Conservation (phyloP, 2,888 invertebrate genomes). For the Cerceris ruficornis region DNA sequence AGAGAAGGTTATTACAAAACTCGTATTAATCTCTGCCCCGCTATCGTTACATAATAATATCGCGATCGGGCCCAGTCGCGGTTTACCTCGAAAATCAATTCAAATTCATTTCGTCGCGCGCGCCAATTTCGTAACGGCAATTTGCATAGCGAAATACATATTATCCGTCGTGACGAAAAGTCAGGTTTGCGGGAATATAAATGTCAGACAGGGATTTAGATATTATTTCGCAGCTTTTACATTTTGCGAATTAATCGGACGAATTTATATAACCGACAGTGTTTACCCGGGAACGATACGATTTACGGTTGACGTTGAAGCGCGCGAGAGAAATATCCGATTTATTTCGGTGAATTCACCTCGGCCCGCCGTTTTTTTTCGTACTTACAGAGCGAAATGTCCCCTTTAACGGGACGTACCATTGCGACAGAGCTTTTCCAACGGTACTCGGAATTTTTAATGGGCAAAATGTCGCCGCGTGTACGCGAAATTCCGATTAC, state of each 20-base stretch:
- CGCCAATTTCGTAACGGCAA: background rate
- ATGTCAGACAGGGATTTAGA: too few species aligned
- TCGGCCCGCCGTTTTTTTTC: too few species aligned
- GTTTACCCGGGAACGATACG: too few species aligned
- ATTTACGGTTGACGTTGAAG: too few species aligned
- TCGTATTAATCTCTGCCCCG: constrained; percentile 30
- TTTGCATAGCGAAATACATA: background rate
- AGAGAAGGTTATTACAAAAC: constrained; percentile 42
- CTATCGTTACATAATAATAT: constrained; percentile 42
- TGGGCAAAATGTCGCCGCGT: background rate
- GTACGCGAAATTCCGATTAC: constrained; percentile 26
- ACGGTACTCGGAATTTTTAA: constrained; percentile 15
- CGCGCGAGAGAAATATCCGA: too few species aligned
- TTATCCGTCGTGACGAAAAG: background rate
- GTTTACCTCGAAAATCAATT: constrained; percentile 1
- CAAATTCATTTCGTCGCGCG: constrained; percentile 27
- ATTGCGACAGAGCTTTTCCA: constrained; percentile 2
- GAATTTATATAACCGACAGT: too few species aligned
- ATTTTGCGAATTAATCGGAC: too few species aligned
- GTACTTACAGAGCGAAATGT: background rate
- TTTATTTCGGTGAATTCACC: too few species aligned
- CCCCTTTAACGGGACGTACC: background rate
- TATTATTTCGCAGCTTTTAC: too few species aligned
- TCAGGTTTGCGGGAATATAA: background rate
- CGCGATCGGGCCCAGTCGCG: constrained; percentile 11